Conservation (phyloP, 2,113 vertebrate species). For the Zapornia atra region DNA sequence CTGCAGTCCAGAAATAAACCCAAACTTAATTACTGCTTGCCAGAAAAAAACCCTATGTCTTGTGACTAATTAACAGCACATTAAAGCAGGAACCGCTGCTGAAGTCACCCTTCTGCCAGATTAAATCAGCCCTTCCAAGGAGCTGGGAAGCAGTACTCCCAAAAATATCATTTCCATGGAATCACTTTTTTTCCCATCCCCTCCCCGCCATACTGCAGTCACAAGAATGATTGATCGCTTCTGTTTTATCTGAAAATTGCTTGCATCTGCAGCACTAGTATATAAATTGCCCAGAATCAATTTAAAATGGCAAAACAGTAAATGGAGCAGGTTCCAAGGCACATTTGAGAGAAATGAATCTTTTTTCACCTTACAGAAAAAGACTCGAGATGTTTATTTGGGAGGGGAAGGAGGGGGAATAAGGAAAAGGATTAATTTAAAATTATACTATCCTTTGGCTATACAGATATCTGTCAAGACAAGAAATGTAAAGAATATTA, state of each 20-base stretch:
- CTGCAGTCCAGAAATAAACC: neutral
- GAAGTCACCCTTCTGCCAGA: neutral
- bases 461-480: neutral
- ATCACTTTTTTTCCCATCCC: neutral
- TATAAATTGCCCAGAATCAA: neutral
- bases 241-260: slow-evolving; percentile 8
- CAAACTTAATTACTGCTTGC: neutral
- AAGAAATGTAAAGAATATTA: neutral
- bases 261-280: neutral
- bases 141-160: neutral
- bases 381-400: neutral
- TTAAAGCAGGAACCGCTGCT: neutral
- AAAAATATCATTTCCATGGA: neutral
- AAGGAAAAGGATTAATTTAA: neutral
- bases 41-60: neutral
- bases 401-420: too few relatives aligned
- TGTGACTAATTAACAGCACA: neutral
- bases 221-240: neutral
- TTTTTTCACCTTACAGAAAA: neutral
- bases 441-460: neutral
- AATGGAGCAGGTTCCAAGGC: neutral
- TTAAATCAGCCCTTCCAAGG: neutral
- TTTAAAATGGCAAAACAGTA: neutral
- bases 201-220: neutral
- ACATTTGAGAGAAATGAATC: neutral